Evolutionary conservation across 2,888 invertebrate species (phyloP).

Genomic region (Panzeria rudis): DNA sequence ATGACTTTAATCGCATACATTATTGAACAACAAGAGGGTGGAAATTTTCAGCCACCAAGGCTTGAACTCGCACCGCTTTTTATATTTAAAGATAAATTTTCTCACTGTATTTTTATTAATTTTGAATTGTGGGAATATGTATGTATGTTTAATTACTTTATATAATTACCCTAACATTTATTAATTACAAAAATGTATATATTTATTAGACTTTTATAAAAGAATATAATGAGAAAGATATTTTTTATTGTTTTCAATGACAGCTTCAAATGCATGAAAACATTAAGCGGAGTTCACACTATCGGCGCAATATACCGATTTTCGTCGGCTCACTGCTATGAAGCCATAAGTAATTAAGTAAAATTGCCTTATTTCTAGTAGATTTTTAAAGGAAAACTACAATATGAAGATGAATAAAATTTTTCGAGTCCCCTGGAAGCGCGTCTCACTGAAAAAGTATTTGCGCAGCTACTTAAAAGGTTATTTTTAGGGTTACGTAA

Average conservation of each 20-base stretch:
- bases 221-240: background rate
- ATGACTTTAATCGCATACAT: background rate
- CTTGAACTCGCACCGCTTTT: background rate
- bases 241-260: background rate
- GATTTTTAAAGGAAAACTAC: too few relatives aligned
- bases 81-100: background rate
- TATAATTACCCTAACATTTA: conserved; percentile 20
- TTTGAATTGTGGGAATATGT: conserved; percentile 36
- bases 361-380: too few relatives aligned
- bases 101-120: conserved; percentile 2
- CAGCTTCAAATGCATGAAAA: background rate
- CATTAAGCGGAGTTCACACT: too few relatives aligned
- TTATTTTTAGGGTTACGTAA: too few relatives aligned
- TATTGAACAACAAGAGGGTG: conserved; percentile 14
- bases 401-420: too few relatives aligned
- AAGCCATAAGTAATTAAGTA: too few relatives aligned
- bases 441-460: too few relatives aligned
- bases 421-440: too few relatives aligned
- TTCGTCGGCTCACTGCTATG: too few relatives aligned
- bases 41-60: background rate
- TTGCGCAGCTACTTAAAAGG: too few relatives aligned
- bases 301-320: too few relatives aligned
- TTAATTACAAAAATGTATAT: background rate
- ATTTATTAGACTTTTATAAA: background rate
- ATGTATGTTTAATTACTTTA: conserved; percentile 52